These are phyloP conservation scores for Menura novaehollandiae DNA, from an alignment of 2,113 vertebrate species.

Conservation along the genomic window DNA sequence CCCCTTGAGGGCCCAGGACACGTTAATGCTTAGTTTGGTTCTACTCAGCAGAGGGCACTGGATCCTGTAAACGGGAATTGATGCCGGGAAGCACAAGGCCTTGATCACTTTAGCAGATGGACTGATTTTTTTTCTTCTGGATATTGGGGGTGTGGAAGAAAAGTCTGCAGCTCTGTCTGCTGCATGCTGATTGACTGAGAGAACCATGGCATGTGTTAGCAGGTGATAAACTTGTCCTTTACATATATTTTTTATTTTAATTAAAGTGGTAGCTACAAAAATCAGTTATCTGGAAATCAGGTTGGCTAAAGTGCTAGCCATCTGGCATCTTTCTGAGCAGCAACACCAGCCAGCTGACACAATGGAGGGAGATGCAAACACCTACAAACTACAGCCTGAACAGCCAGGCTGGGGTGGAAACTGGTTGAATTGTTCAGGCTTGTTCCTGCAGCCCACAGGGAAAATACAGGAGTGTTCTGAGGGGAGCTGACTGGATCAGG, in stretches of 20 bases:
- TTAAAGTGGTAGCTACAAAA: conserved; percentile 9
- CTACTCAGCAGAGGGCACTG: conserved; percentile 52
- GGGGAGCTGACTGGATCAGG: not conserved
- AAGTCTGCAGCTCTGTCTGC: not conserved
- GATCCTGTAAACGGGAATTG: not conserved
- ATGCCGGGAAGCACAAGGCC: not conserved
- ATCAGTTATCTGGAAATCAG: not conserved
- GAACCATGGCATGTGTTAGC: not conserved
- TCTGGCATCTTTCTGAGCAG: conserved; percentile 16
- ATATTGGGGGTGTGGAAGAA: not conserved
- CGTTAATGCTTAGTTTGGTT: not conserved
- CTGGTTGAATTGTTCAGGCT: not conserved
- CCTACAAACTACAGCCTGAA: not conserved
- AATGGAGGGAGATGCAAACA: not conserved
- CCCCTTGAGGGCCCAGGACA: not conserved
- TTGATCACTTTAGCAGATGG: conserved; percentile 43
- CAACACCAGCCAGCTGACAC: not conserved
- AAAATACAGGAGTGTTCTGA: not conserved
- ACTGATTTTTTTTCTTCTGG: not conserved
- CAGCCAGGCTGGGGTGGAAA: not conserved
- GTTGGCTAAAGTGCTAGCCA: not conserved
- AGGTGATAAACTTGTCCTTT: not conserved
- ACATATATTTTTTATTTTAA: not conserved
- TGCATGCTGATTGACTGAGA: not conserved
- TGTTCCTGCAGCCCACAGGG: not conserved